Conservation (phyloP, 2,797 vertebrate genomes). For the Ptychobarbus kaznakovi region DNA sequence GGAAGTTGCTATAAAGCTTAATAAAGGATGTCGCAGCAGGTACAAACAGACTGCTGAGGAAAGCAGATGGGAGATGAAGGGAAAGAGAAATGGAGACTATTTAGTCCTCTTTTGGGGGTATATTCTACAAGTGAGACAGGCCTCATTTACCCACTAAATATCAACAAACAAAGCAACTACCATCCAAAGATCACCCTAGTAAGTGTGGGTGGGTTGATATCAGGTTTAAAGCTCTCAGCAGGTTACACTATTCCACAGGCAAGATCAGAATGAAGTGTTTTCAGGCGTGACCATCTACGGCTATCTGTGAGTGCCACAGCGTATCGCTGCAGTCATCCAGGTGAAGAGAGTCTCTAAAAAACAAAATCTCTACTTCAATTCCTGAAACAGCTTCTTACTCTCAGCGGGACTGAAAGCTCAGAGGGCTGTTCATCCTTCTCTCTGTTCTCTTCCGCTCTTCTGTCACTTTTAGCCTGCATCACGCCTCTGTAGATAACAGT, state of each 20-base stretch:
- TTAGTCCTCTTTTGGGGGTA: conserved; percentile 26
- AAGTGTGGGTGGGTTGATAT: conserved; percentile 31
- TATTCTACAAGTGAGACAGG: conserved; percentile 30
- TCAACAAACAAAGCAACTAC: conserved; percentile 21
- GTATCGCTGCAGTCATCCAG: conserved; percentile 27
- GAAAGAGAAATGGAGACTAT: conserved; percentile 31
- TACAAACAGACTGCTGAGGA: conserved; percentile 51
- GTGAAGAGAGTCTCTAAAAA: conserved; percentile 40
- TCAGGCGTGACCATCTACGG: neutral
- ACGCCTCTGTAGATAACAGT: conserved; percentile 15
- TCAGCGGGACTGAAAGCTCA: conserved; percentile 25
- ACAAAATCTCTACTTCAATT: conserved; percentile 56
- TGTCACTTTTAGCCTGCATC: conserved; percentile 7
- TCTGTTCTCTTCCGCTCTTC: conserved; percentile 15
- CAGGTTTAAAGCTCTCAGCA: conserved; percentile 44
- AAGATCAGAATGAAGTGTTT: conserved; percentile 42
- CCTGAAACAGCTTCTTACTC: conserved; percentile 34
- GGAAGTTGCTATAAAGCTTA: conserved; percentile 53
- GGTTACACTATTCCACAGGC: conserved; percentile 5
- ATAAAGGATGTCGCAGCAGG: conserved; percentile 55
- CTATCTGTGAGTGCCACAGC: neutral
- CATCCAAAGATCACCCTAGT: conserved; percentile 26
- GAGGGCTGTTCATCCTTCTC: conserved; percentile 31
- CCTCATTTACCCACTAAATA: conserved; percentile 37
- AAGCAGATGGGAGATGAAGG: conserved; percentile 47